Evolutionary conservation across 92 coral and sea anemone species (phyloP), one percentile per base, ranked within the genome.

Genomic region (Blastomussa wellsi): DNA sequence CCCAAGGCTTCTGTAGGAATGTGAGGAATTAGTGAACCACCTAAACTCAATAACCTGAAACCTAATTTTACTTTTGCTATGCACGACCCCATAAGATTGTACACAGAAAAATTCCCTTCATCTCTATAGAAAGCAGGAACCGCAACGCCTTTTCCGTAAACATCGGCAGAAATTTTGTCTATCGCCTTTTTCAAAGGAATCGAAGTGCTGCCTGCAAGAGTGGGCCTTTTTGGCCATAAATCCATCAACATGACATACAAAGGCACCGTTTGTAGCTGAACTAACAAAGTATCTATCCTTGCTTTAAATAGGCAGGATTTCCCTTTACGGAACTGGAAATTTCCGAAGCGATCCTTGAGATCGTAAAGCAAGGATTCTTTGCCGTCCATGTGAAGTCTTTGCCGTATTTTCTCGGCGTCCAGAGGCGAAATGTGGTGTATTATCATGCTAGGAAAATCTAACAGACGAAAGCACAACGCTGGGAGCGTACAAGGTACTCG

Each of bases 261-360:
- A 38, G 99, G 99, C 6, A 92, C 94, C 5, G 79, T 64, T 73
- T 93, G 93, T 0, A 97, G 95, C 53, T 92, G 93, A 22, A 66
- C 31, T 38, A 79, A 79, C 44, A 97, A 82, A 33, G 80, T 69
- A 12, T 86, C 86, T 16, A 91, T 74, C 60, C 88, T 93, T 42
- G 92, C 93, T 72, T 91, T 97, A 55, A 97, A 90, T 55, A 97
- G 84, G 76, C 98, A 97, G 22, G 99, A 97, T 84, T 97, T 97
- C 47, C 96, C 95, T 84, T 92, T 94, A 26, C 82, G 86, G 55
- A 94, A 77, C 52, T 89, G 93, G 71, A 94, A 88, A 67, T 86
- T 90, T 32, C 94, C 95, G 60, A 85, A 80, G 28, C 94, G 93
- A 62, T 94, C 98, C 69, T 89, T 92, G 41, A 94, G 86, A 55